Evolutionary conservation across 2,113 vertebrate species (phyloP).

Genomic region (Collichthys lucidus): DNA sequence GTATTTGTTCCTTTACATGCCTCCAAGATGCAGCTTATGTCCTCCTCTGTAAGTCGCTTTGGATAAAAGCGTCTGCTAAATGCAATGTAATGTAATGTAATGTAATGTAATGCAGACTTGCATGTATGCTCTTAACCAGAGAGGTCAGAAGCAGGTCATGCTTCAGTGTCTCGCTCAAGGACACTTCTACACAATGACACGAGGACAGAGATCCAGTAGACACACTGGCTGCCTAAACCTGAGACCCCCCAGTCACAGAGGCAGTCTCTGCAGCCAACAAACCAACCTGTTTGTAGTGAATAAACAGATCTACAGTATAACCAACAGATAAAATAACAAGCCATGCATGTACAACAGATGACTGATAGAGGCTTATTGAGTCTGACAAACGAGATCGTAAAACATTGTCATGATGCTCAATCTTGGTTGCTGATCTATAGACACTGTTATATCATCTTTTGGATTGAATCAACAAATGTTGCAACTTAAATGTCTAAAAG

Average conservation of each 20-base stretch:
- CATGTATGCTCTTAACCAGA: neutral
- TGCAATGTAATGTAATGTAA: no score
- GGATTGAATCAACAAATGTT: neutral
- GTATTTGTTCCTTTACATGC: neutral
- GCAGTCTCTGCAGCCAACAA: slow-evolving; percentile 18
- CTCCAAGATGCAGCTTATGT: neutral
- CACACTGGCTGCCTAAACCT: neutral
- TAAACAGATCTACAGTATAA: slow-evolving; percentile 14
- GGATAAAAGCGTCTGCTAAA: no score
- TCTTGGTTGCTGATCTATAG: neutral
- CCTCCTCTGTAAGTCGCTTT: no score
- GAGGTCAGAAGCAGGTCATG: slow-evolving; percentile 24
- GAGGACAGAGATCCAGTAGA: slow-evolving; percentile 22
- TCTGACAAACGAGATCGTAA: slow-evolving; percentile 9
- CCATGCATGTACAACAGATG: neutral
- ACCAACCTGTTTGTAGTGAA: neutral
- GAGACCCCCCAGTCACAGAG: slow-evolving; percentile 35
- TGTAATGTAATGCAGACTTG: no score
- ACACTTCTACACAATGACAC: slow-evolving; percentile 21
- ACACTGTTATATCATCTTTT: neutral
- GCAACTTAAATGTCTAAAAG: neutral
- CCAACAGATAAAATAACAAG: slow-evolving; percentile 7
- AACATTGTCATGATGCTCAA: neutral
- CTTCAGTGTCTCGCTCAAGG: slow-evolving; percentile 52
- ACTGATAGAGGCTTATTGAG: slow-evolving; percentile 2